These are phyloP conservation scores for Meleagris gallopavo DNA, from an alignment of 2,113 vertebrate genomes.

Conservation along the genomic window DNA sequence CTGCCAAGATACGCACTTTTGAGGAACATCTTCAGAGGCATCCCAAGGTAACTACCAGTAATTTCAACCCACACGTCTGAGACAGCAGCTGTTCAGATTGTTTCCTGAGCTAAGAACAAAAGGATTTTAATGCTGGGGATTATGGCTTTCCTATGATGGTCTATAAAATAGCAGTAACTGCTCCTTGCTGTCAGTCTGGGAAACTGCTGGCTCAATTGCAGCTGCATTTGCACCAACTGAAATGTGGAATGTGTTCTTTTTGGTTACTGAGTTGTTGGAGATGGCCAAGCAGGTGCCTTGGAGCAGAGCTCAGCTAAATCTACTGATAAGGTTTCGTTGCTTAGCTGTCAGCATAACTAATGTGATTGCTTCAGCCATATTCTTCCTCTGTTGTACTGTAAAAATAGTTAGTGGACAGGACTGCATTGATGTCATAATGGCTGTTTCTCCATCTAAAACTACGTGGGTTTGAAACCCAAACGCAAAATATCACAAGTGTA, in stretches of 20 bases:
- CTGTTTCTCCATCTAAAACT: background rate
- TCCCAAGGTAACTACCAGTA: constrained; percentile 82
- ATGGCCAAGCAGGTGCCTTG: background rate
- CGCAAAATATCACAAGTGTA: background rate
- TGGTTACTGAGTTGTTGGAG: background rate
- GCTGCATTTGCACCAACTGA: fast-evolving
- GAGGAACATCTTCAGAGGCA: constrained; percentile 91
- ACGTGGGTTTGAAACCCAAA: background rate
- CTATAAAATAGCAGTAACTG: background rate
- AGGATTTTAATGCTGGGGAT: background rate
- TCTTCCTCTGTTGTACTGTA: background rate
- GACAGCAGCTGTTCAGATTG: background rate
- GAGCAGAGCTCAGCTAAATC: background rate
- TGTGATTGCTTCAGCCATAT: background rate
- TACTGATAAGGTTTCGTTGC: background rate
- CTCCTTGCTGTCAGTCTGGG: background rate
- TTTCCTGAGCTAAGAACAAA: background rate
- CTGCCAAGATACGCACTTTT: constrained; percentile 86
- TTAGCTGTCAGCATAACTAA: background rate
- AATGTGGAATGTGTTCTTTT: background rate
- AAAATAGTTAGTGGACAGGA: background rate
- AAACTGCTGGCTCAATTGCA: background rate
- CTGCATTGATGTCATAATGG: background rate
- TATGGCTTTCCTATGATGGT: background rate
- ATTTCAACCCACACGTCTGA: background rate